Evolutionary conservation across 2,888 invertebrate genomes (phyloP).

Genomic region (Stenotaenia linearis): DNA sequence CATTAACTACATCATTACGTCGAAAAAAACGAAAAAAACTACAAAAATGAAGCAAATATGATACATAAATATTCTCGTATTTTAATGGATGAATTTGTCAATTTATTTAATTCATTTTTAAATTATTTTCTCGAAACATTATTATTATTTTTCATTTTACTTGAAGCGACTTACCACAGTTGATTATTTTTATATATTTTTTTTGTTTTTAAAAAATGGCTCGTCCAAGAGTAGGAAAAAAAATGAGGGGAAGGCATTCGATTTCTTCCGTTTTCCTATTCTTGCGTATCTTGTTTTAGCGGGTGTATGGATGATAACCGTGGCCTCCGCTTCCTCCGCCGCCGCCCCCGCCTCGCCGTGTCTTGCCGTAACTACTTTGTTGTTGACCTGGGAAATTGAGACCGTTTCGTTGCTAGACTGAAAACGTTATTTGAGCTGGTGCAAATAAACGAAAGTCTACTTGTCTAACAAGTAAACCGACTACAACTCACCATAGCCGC

Average conservation of each 20-base stretch:
- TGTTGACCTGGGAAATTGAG: conserved; percentile 34
- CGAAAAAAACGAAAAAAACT: background rate
- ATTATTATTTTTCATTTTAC: background rate
- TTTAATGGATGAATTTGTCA: conserved; percentile 8
- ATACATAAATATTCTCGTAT: conserved; percentile 6
- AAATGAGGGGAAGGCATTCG: conserved; percentile 2
- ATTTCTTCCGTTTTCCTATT: background rate
- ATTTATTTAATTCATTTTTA: background rate
- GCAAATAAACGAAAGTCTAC: conserved; percentile 22
- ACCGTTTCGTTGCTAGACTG: conserved; percentile 26
- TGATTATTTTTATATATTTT: background rate
- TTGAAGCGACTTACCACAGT: conserved; percentile 10
- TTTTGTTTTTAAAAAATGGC: background rate
- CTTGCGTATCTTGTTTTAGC: conserved; percentile 30
- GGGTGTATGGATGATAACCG: conserved; percentile 37
- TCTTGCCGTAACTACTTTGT: conserved; percentile 33
- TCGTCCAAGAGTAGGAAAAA: conserved; percentile 29
- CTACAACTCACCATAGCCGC: conserved; percentile 47
- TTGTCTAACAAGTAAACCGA: conserved; percentile 22
- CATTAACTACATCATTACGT: background rate
- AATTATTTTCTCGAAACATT: background rate
- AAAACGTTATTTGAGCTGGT: conserved; percentile 10
- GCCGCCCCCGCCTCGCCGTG: conserved; percentile 36
- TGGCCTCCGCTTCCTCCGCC: conserved; percentile 30
- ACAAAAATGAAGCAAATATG: background rate